Percentiles rank a stretch among this genome's conserved stretches.
phyloP scores from a whole-genome alignment of 2,888 invertebrate species.

The Cristatella mucedo region DNA sequence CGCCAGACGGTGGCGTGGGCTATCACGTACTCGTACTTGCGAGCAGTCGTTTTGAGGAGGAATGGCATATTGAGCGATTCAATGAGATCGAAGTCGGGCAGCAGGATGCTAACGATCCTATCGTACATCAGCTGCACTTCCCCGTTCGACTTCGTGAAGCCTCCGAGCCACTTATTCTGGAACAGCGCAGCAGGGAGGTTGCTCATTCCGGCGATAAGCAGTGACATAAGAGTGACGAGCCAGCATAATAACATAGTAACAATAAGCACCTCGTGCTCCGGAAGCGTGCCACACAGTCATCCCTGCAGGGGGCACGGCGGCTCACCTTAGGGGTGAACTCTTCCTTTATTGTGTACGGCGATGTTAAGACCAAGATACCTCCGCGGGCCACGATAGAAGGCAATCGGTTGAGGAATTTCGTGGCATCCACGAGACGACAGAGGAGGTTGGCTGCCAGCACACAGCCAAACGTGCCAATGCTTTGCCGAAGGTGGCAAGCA shows the following conservation, averaged over 20 bases:
- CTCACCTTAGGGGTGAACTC: conserved; percentile 31
- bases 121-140: conserved; percentile 23
- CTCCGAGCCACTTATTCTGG: conserved; percentile 29
- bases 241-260: background rate
- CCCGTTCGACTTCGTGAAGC: conserved; percentile 20
- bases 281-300: background rate
- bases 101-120: conserved; percentile 22
- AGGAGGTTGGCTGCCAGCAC: conserved; percentile 34
- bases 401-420: conserved; percentile 23
- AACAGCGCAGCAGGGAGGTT: conserved; percentile 7
- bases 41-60: conserved; percentile 31
- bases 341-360: conserved; percentile 32
- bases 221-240: background rate
- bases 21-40: conserved; percentile 36
- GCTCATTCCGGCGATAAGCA: background rate
- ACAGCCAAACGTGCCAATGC: conserved; percentile 31
- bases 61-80: conserved; percentile 30
- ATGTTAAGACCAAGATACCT: conserved; percentile 32
- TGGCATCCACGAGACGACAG: conserved; percentile 28
- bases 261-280: background rate
- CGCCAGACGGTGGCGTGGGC: conserved; percentile 35
- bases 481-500: conserved; percentile 28
- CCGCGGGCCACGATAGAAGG: conserved; percentile 23
- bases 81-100: conserved; percentile 22
- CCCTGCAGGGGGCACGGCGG: background rate